Evolutionary conservation across 2,888 invertebrate species (phyloP), one percentile per base, ranked within the genome.

Genomic region (Cinara cedri): DNA sequence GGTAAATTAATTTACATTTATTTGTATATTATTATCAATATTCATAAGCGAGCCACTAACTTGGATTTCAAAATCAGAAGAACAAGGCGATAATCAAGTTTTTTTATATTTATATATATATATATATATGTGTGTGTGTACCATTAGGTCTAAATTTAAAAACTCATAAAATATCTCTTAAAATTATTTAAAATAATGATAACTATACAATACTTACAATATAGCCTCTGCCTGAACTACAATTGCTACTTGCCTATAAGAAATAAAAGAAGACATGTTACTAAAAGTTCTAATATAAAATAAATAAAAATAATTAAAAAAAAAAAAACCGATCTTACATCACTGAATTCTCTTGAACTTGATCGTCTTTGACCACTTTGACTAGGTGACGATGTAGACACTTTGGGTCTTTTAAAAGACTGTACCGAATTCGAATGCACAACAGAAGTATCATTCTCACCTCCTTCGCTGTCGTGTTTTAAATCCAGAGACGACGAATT

Each of bases 141-240:
- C n/a, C n/a, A n/a, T n/a, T n/a, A n/a, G n/a, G n/a, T n/a, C n/a
- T n/a, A n/a, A n/a, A 51, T 55, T 19, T 55, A 21, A 21, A 55
- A 55, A 19, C 10, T 8, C 1, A 13, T n/a, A n/a, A n/a, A n/a
- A n/a, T n/a, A n/a, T n/a, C n/a, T n/a, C n/a, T 54, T 55, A 1
- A 21, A 55, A 55, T 55, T 8, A 49, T 46, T 11, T 46, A 46
- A 46, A 66, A 9, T 26, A 26, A 19, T 24, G 24, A 46, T 16
- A 72, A 49, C 16, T n/a, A 11, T 34, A 42, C n/a, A 55, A 74
- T 90, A 93, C 94, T 93, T 90, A 94, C 94, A 93, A 94, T 93
- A 93, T 94, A 93, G 91, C 93, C 93, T 91, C 93, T 93, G 89
- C 93, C 93, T 89, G 93, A 93, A 90, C 93, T 94, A 90, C 93